Evolutionary conservation across 2,113 vertebrate genomes (phyloP).

Genomic region (Barbus barbus): DNA sequence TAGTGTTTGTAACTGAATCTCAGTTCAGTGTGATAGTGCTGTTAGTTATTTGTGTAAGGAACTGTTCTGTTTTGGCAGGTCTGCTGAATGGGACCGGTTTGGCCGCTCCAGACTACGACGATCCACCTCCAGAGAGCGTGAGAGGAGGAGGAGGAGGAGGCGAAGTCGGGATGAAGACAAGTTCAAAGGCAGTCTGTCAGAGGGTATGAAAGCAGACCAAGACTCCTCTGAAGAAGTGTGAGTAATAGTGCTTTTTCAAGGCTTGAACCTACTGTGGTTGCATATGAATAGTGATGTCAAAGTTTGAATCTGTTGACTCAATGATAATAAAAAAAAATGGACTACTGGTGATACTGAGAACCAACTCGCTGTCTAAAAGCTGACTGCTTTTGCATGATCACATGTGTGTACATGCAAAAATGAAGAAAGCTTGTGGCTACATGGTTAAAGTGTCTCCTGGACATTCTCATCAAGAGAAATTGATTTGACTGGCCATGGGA

Average conservation of each 20-base stretch:
- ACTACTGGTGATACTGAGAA: too few relatives aligned
- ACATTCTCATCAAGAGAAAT: too few relatives aligned
- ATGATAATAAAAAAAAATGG: not conserved
- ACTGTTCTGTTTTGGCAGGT: constrained; percentile 25
- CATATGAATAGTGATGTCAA: not conserved
- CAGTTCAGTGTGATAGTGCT: not conserved
- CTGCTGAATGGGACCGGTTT: constrained; percentile 75
- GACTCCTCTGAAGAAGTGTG: constrained; percentile 94
- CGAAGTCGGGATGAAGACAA: constrained; percentile 91
- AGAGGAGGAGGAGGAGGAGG: constrained; percentile 77
- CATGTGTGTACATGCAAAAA: too few relatives aligned
- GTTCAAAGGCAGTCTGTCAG: constrained; percentile 97
- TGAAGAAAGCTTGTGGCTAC: too few relatives aligned
- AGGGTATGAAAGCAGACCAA: constrained; percentile 95
- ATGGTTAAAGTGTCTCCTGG: too few relatives aligned
- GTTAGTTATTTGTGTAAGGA: not conserved
- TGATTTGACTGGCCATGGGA: too few relatives aligned
- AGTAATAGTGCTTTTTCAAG: constrained; percentile 57
- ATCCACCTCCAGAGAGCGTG: constrained; percentile 81
- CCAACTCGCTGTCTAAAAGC: not conserved
- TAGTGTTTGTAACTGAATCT: not conserved
- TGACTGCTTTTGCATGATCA: not conserved
- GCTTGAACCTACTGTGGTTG: not conserved
- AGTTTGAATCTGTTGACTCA: not conserved
- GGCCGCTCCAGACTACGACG: constrained; percentile 77